Base-by-base conservation (phyloP, 2,797 vertebrate genomes). In the Lophotriccus pileatus region DNA sequence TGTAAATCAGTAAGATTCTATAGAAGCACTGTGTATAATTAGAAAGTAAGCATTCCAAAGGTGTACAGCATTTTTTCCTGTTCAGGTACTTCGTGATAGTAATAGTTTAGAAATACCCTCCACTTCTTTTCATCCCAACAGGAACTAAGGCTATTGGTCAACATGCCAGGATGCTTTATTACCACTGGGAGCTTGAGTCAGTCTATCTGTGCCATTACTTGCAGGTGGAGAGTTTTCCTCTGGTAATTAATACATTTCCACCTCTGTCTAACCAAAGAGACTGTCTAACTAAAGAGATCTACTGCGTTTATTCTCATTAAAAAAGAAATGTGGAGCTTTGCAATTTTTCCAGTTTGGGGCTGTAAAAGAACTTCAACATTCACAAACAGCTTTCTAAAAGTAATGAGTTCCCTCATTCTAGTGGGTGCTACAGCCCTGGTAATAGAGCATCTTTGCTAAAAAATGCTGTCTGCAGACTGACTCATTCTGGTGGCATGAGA, bases 331-430 rank as follows among this genome's bases (percentile, higher is more conserved):
- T 69, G 55, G 43, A 88, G 47, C 62, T 81, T 89, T 91, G 82
- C 91, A 91, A 22, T 94, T 93, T 92, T 81, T 92, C 58, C 59
- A 59, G 60, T 82, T 92, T 85, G 62, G 53, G 56, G 44, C 30
- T 91, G 52, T 90, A 83, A 96, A 95, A 93, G 79, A 69, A 81
- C 90, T 92, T 81, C 82, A 91, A 93, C 91, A 72, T 89, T 72
- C 76, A 39, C 78, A 64, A 97, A 97, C 94, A 93, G 85, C 88
- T 95, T 95, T 93, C 89, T 92, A 93, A 93, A 95, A 95, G 84
- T 93, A 94, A 95, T 96, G 91, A 95, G 82, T 84, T 93, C n/a
- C 49, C 73, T 86, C 21, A 14, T 91, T 95, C 87, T 79, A 66
- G 62, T 49, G 78, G 87, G 59, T 92, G 84, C 82, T 78, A 81